Conservation (phyloP, 2,888 invertebrate genomes). For the Oxyteleia sp. region DNA sequence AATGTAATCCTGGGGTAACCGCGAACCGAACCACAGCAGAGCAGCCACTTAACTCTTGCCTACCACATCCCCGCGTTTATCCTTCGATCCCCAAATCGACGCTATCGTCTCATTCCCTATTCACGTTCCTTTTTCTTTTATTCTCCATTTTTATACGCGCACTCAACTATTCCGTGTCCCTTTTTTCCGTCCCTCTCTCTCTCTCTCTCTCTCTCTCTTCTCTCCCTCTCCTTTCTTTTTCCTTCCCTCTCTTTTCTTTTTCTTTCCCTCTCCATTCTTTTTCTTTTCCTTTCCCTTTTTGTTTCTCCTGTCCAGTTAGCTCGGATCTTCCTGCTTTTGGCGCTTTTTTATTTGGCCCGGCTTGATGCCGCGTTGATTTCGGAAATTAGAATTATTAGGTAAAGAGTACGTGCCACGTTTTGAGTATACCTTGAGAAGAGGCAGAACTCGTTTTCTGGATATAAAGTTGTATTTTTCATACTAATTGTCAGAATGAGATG, state of each 20-base stretch:
- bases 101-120: conserved; percentile 67
- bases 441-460: conserved; percentile 4
- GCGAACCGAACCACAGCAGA: conserved; percentile 80
- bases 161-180: too few relatives aligned
- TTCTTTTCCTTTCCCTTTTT: too few relatives aligned
- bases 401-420: too few relatives aligned
- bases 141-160: too few relatives aligned
- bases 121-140: conserved; percentile 60
- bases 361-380: neutral
- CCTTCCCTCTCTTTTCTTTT: too few relatives aligned
- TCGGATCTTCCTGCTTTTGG: neutral
- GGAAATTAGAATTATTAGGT: neutral
- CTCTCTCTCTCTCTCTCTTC: too few relatives aligned
- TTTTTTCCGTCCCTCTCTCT: too few relatives aligned
- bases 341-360: too few relatives aligned
- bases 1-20: conserved; percentile 83
- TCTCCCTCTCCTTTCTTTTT: too few relatives aligned
- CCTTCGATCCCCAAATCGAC: conserved; percentile 74
- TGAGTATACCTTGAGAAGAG: too few relatives aligned
- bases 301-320: too few relatives aligned
- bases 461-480: conserved; percentile 4
- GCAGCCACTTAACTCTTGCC: conserved; percentile 79
- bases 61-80: conserved; percentile 71
- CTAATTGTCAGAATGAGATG: conserved; percentile 4
- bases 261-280: too few relatives aligned